These are phyloP conservation scores for Idaea dimidiata DNA, from an alignment of 2,888 invertebrate genomes.

Conservation along the genomic window DNA sequence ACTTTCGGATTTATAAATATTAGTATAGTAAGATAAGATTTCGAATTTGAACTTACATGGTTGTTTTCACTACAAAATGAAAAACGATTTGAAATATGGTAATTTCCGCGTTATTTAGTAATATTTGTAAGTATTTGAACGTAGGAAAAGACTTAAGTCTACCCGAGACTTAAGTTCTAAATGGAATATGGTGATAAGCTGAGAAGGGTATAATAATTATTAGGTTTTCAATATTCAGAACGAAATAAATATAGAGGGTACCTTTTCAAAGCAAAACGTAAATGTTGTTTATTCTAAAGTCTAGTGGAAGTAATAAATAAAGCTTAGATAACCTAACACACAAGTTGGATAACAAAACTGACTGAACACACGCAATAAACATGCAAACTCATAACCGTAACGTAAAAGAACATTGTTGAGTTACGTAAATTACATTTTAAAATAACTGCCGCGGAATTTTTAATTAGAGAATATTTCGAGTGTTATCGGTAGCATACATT, in stretches of 20 bases:
- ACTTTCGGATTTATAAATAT: too few species aligned
- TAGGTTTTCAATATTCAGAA: neutral
- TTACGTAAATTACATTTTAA: neutral
- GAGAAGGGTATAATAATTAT: neutral
- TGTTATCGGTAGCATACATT: neutral
- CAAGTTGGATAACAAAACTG: neutral
- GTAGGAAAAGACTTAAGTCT: neutral
- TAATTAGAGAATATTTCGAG: conserved; percentile 1
- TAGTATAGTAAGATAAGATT: too few species aligned
- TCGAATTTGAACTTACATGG: too few species aligned
- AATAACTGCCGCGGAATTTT: neutral
- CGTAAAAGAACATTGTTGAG: neutral
- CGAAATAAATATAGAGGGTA: neutral
- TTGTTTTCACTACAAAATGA: too few species aligned
- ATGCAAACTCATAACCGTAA: neutral
- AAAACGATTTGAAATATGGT: too few species aligned
- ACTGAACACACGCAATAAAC: neutral
- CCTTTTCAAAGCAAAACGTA: neutral
- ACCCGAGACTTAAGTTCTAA: neutral
- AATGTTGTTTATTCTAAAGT: neutral
- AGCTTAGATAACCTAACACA: neutral
- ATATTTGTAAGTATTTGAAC: neutral
- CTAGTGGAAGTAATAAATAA: neutral
- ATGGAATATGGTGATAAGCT: neutral
- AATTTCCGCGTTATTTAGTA: neutral